Evolutionary conservation across 2,888 invertebrate species (phyloP).

Genomic region (Incurvaria masculella): DNA sequence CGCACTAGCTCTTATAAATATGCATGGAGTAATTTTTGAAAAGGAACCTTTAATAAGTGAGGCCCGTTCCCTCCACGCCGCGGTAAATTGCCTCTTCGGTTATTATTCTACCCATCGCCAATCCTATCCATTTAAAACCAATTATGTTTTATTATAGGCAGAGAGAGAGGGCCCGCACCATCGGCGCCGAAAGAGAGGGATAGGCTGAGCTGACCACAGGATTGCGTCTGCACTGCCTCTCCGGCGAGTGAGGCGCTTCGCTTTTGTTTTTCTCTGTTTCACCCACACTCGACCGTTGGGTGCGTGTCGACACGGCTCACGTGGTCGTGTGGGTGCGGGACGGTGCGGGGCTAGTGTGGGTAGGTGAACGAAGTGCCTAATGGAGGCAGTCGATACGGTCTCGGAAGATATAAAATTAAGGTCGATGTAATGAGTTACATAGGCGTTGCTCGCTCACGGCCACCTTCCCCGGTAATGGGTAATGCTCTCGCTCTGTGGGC

Average conservation of each 20-base stretch:
- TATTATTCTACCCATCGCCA: conserved; percentile 41
- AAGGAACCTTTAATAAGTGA: conserved; percentile 31
- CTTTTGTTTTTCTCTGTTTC: conserved; percentile 22
- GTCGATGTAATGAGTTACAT: conserved; percentile 43
- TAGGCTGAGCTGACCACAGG: conserved; percentile 24
- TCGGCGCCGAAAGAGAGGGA: conserved; percentile 24
- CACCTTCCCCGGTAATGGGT: conserved; percentile 8
- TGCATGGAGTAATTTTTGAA: conserved; percentile 40
- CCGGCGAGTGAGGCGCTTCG: conserved; percentile 19
- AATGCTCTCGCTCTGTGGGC: not conserved
- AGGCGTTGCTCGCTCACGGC: conserved; percentile 27
- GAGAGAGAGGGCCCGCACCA: conserved; percentile 25
- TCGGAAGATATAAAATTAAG: conserved; percentile 36
- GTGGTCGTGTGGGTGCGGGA: conserved; percentile 33
- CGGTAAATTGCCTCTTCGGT: conserved; percentile 38
- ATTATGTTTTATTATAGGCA: conserved; percentile 49
- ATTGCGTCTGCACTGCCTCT: conserved; percentile 22
- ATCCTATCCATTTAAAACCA: conserved; percentile 54
- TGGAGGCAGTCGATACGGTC: conserved; percentile 31
- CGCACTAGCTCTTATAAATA: conserved; percentile 28
- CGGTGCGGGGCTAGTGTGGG: not conserved
- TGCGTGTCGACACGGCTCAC: conserved; percentile 14
- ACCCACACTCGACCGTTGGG: conserved; percentile 29
- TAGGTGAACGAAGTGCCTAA: conserved; percentile 25
- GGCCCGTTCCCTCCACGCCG: conserved; percentile 25